phyloP scores from a whole-genome alignment of 2,797 vertebrate genomes.

The Novumbra hubbsi region DNA sequence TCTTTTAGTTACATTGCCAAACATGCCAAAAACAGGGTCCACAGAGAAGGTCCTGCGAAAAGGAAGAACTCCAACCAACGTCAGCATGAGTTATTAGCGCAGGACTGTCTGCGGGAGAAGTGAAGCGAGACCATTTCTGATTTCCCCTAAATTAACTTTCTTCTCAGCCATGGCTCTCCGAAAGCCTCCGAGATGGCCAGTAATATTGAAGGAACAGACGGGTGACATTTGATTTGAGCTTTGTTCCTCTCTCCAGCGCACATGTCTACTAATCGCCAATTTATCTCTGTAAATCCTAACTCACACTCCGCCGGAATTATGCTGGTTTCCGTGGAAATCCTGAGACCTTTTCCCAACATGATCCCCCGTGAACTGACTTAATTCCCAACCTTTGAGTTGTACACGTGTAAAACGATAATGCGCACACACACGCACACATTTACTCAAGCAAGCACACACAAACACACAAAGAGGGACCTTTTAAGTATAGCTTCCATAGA shows the following conservation, averaged over 20 bases:
- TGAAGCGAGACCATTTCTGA: conserved; percentile 48
- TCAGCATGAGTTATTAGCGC: conserved; percentile 43
- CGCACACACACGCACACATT: conserved; percentile 15
- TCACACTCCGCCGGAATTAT: conserved; percentile 35
- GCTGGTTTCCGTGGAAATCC: conserved; percentile 18
- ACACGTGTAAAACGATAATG: conserved; percentile 19
- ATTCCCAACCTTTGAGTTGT: conserved; percentile 5
- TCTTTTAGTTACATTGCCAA: background rate
- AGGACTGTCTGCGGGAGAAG: conserved; percentile 31
- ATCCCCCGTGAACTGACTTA: conserved; percentile 10
- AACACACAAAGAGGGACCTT: background rate
- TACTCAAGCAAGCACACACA: conserved; percentile 11
- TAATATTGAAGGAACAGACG: conserved; percentile 25
- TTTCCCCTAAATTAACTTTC: conserved; percentile 46
- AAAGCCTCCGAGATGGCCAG: conserved; percentile 10
- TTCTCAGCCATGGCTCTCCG: conserved; percentile 8
- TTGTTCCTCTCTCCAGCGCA: conserved; percentile 34
- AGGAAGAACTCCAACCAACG: conserved; percentile 35
- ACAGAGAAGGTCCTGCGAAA: conserved; percentile 22
- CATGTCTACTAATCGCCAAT: conserved; percentile 45
- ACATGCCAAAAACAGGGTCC: conserved; percentile 13
- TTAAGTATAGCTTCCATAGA: too few relatives aligned
- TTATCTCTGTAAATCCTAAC: conserved; percentile 49
- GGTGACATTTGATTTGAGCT: conserved; percentile 43
- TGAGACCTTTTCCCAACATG: conserved; percentile 32